Percentiles rank a stretch among this genome's conserved stretches.
These are phyloP conservation scores for Indicator maculatus DNA, from an alignment of 2,113 vertebrate genomes.

Conservation along the genomic window DNA sequence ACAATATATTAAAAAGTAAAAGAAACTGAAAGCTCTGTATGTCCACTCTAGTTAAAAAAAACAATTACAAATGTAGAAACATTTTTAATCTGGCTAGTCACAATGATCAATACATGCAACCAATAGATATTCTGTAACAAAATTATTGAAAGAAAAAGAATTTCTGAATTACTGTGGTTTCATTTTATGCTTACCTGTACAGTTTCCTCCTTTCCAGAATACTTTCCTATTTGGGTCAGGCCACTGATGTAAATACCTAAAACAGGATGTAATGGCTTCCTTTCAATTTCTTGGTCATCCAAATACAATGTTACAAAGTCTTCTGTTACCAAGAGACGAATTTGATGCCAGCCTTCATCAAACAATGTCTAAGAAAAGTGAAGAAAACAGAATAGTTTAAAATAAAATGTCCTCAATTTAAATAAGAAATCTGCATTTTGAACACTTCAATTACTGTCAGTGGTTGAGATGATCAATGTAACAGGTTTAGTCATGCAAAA, in stretches of 20 bases:
- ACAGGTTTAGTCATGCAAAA: neutral
- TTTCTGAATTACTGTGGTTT: neutral
- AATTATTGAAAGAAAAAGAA: constrained; percentile 8
- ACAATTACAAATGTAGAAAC: neutral
- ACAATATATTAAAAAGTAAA: neutral
- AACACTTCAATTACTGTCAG: neutral
- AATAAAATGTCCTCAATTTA: neutral
- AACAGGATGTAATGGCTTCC: constrained; percentile 83
- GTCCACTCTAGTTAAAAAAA: neutral
- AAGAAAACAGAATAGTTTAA: neutral
- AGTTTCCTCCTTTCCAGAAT: constrained; percentile 91
- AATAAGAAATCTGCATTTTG: neutral
- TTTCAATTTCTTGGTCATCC: constrained; percentile 89
- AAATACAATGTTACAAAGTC: constrained; percentile 89
- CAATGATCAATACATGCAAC: neutral
- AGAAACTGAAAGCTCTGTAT: neutral
- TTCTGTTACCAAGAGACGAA: constrained; percentile 93
- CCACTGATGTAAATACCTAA: constrained; percentile 95
- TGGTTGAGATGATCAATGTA: neutral
- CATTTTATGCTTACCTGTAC: constrained; percentile 84
- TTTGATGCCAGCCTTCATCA: constrained; percentile 95
- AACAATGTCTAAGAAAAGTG: constrained; percentile 79
- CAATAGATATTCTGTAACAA: neutral
- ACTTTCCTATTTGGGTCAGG: constrained; percentile 95
- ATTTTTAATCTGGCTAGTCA: neutral